Base-by-base conservation (phyloP, 2,797 vertebrate species). In the Sebastes variabilis region DNA sequence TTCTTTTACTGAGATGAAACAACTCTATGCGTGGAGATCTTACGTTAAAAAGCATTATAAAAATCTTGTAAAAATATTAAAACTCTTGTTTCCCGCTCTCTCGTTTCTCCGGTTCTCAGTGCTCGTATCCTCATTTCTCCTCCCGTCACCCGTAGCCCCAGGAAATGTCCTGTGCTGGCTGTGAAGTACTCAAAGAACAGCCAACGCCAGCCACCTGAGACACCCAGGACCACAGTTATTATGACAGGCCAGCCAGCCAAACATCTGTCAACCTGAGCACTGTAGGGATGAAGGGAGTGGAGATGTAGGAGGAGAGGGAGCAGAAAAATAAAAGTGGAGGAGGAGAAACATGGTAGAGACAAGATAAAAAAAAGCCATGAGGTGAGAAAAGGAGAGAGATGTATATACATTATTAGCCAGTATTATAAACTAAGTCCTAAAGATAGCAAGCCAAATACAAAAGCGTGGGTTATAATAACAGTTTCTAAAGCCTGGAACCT, bases 221-320 rank as follows among this genome's bases (percentile, higher is more conserved):
- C 87, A 83, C 54, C 60, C 82, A 79, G 77, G 79, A 85, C 85
- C 80, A 82, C 83, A 71, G 76, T 82, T 80, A 91, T 90, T 87
- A 86, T 88, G 88, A 91, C 90, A 89, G 88, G 74, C 81, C 79
- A 68, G 85, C 59, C 85, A 88, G 86, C 86, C 89, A 87, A 92
- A 91, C 90, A 93, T 87, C 90, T 88, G 89, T 92, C 91, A 92
- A 38, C 78, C 79, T 74, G 85, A 90, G 83, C 65, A 83, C 87
- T 86, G 85, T 75, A 59, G 77, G 75, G 76, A 81, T 32, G 75
- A 67, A 86, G 59, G 55, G 70, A 81, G 74, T 10, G 69, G 74
- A 67, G 66, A 70, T 72, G 61, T 12, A 22, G 36, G 36, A 30
- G 74, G 61, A 52, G 32, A 30, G 11, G 9, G 13, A 72, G 34